Evolutionary conservation across 2,888 invertebrate genomes (phyloP).

Genomic region (Tanytarsus gracilentus): DNA sequence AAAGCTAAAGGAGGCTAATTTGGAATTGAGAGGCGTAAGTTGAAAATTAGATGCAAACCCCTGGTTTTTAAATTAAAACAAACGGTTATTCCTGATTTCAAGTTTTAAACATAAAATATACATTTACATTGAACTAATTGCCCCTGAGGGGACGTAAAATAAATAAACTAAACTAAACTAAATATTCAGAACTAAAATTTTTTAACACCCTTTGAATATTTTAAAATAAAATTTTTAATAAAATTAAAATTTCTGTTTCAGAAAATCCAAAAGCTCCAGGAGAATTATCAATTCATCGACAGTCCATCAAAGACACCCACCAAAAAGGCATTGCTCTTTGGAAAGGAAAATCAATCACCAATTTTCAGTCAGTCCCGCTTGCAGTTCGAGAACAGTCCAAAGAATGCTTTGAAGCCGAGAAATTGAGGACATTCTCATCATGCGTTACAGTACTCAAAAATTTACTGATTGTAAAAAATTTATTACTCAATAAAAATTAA

Average conservation of each 20-base stretch:
- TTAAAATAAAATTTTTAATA: neutral
- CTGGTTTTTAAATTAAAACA: too few species aligned
- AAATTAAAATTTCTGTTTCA: slow-evolving; percentile 6
- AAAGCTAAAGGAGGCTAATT: slow-evolving; percentile 19
- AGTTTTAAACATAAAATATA: too few species aligned
- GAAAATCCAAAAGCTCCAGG: slow-evolving; percentile 27
- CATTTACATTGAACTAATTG: too few species aligned
- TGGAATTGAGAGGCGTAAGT: slow-evolving; percentile 18
- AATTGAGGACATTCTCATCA: neutral
- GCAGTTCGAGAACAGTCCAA: slow-evolving; percentile 16
- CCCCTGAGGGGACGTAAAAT: too few species aligned
- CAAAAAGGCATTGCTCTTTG: slow-evolving; percentile 6
- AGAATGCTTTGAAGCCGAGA: slow-evolving; percentile 19
- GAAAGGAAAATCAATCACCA: slow-evolving; percentile 26
- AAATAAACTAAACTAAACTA: too few species aligned
- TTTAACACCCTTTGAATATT: neutral
- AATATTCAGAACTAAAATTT: neutral
- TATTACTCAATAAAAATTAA: neutral
- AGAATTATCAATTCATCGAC: slow-evolving; percentile 21
- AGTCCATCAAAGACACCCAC: slow-evolving; percentile 22
- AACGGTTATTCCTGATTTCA: too few species aligned
- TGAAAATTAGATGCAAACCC: too few species aligned
- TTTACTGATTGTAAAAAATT: neutral
- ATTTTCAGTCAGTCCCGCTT: neutral
- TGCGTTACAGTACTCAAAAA: neutral